Evolutionary conservation across 2,113 vertebrate genomes (phyloP).

Genomic region (Setophaga coronata): DNA sequence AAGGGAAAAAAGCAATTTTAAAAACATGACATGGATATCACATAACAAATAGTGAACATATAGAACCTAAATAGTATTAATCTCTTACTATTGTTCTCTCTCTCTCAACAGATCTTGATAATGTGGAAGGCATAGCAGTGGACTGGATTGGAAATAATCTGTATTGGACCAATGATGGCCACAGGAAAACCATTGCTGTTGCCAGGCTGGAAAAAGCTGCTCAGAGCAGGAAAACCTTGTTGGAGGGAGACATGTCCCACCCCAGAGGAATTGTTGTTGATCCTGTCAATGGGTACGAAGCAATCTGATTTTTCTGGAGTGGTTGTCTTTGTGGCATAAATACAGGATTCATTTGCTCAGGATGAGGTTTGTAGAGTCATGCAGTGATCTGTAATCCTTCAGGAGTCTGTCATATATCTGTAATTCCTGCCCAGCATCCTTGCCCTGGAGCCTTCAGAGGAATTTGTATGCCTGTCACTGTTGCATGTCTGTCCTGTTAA

Average conservation of each 20-base stretch:
- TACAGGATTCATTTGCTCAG: neutral
- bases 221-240: slow-evolving; percentile 89
- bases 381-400: neutral
- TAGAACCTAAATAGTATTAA: neutral
- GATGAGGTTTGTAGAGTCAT: neutral
- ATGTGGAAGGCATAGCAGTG: slow-evolving; percentile 97
- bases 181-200: slow-evolving; percentile 93
- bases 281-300: slow-evolving; percentile 89
- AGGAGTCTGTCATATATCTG: neutral
- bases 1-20: neutral
- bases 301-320: neutral
- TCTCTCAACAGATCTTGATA: slow-evolving; percentile 86
- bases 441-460: neutral
- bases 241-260: slow-evolving; percentile 97
- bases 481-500: neutral
- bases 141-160: slow-evolving; percentile 98
- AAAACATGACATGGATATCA: neutral
- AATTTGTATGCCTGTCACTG: neutral
- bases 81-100: neutral
- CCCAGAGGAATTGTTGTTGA: slow-evolving; percentile 96
- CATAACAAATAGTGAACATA: neutral
- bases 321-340: neutral
- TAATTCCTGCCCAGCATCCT: neutral
- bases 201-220: slow-evolving; percentile 91
- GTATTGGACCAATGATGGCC: slow-evolving; percentile 98